A percentile compares a stretch with the other conserved stretches of the same genome.
Evolutionary conservation across 2,888 invertebrate species (phyloP).

Genomic region (Tanytarsus gracilentus): DNA sequence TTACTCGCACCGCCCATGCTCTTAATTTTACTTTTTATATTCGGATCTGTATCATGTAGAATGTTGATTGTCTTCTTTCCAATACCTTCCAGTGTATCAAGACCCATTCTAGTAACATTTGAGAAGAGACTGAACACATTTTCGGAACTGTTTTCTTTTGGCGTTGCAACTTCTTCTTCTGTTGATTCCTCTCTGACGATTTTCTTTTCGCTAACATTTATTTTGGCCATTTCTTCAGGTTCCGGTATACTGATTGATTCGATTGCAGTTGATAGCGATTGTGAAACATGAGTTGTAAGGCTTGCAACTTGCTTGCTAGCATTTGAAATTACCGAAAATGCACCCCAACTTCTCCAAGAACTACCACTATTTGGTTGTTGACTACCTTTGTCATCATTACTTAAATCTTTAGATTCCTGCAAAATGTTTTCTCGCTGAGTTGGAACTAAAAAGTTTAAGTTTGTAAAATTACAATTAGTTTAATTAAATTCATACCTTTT

Average conservation of each 20-base stretch:
- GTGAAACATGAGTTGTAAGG: constrained; percentile 72
- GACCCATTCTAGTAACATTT: constrained; percentile 45
- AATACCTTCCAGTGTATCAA: constrained; percentile 83
- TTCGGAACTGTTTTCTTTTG: constrained; percentile 16
- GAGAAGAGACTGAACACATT: constrained; percentile 33
- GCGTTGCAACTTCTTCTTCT: constrained; percentile 28
- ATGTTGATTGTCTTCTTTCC: constrained; percentile 94
- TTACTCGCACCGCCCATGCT: constrained; percentile 57
- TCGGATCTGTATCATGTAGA: constrained; percentile 85
- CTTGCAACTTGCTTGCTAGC: constrained; percentile 68
- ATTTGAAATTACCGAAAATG: constrained; percentile 59
- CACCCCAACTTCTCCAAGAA: constrained; percentile 67
- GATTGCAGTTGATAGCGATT: constrained; percentile 66
- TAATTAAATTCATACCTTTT: not conserved
- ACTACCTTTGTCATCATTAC: not conserved
- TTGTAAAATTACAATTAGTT: not conserved
- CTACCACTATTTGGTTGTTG: not conserved
- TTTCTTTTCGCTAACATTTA: constrained; percentile 34
- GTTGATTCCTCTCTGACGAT: constrained; percentile 33
- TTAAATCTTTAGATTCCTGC: not conserved
- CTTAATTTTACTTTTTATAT: constrained; percentile 62
- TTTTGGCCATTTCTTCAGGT: constrained; percentile 64
- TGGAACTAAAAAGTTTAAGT: not conserved
- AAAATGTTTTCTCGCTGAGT: not conserved
- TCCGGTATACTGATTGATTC: constrained; percentile 79